Evolutionary conservation across 1,140 invertebrate genomes (phyloP).

Genomic region (Cyclargus thomasi): DNA sequence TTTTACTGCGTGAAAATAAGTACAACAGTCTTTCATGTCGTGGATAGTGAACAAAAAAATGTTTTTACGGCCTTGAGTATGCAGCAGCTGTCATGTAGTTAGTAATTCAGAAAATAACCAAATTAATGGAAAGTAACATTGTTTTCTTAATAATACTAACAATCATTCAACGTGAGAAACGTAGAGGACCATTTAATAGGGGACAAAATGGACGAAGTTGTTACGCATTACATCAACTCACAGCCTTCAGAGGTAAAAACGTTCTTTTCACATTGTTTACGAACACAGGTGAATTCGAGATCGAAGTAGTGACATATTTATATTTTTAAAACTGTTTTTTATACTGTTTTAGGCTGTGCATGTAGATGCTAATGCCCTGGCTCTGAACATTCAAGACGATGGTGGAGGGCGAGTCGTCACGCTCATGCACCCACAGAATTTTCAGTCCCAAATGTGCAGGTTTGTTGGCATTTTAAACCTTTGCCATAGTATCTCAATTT

Average conservation of each 20-base stretch:
- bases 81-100: conserved; percentile 46
- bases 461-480: conserved; percentile 25
- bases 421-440: conserved; percentile 55
- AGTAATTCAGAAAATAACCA: conserved; percentile 40
- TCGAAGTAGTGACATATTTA: not conserved
- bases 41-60: no score
- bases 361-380: conserved; percentile 48
- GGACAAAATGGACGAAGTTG: conserved; percentile 61
- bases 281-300: no score
- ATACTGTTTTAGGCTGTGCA: conserved; percentile 43
- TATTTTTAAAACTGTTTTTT: no score
- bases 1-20: no score
- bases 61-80: conserved; percentile 29
- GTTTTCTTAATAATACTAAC: not conserved
- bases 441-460: conserved; percentile 57
- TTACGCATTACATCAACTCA: conserved; percentile 59
- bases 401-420: conserved; percentile 47
- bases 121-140: conserved; percentile 21
- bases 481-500: conserved; percentile 4
- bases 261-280: not conserved
- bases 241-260: conserved; percentile 45
- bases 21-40: no score
- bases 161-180: conserved; percentile 43
- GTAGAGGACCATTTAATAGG: conserved; percentile 51
- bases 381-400: conserved; percentile 60